Evolutionary conservation across 2,888 invertebrate genomes (phyloP).

Genomic region (Nymphalis polychloros): DNA sequence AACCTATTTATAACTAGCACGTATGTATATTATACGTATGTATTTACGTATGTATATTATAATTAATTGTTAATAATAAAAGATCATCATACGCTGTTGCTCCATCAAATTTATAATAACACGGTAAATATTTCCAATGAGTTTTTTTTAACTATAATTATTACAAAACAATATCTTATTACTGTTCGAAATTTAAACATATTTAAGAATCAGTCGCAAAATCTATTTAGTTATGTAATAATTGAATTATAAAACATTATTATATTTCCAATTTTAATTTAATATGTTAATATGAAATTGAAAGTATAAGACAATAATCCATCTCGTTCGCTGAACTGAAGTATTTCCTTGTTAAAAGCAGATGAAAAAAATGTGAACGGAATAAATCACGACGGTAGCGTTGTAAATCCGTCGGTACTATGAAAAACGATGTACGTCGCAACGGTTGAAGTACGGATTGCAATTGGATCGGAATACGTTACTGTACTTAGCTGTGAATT

Average conservation of each 20-base stretch:
- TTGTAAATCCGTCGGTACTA: slow-evolving; percentile 35
- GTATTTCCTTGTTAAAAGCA: slow-evolving; percentile 36
- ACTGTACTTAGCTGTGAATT: slow-evolving; percentile 33
- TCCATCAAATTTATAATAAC: no score
- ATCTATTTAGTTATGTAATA: no score
- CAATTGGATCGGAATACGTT: slow-evolving; percentile 59
- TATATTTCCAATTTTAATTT: not conserved
- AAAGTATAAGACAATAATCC: slow-evolving; percentile 2
- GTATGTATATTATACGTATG: no score
- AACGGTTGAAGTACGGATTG: slow-evolving; percentile 45
- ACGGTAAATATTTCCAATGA: no score
- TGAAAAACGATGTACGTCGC: slow-evolving; percentile 35
- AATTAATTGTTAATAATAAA: no score
- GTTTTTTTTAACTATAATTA: no score
- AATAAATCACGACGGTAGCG: slow-evolving; percentile 34
- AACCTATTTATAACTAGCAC: no score
- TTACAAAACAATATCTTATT: no score
- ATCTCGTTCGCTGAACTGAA: slow-evolving; percentile 7
- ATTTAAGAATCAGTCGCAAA: no score
- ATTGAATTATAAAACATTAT: not conserved
- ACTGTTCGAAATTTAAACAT: no score
- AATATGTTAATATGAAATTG: not conserved
- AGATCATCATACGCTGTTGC: no score
- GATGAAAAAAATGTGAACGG: slow-evolving; percentile 32
- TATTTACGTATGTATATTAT: no score